phyloP scores from a whole-genome alignment of 1,140 invertebrate genomes.

The Lepidurus arcticus region DNA sequence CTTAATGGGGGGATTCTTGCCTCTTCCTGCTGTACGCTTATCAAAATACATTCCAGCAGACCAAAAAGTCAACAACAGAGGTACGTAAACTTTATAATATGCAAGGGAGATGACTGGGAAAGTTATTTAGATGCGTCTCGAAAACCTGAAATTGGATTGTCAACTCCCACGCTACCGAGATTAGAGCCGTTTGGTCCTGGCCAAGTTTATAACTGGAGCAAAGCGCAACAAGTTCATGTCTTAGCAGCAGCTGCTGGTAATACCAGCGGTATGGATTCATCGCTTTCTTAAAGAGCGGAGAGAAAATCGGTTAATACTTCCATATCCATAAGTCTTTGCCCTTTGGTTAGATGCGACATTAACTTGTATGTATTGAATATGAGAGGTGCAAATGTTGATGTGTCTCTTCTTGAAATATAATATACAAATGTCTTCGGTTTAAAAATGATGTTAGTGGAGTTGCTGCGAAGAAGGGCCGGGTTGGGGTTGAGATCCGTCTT shows the following conservation, averaged over 20 bases:
- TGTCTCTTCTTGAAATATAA: too few species aligned
- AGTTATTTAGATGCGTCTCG: constrained; percentile 32
- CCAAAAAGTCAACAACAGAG: constrained; percentile 41
- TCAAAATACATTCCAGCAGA: constrained; percentile 84
- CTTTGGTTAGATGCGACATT: too few species aligned
- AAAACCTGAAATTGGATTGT: constrained; percentile 42
- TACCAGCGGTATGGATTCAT: neutral
- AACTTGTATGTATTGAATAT: too few species aligned
- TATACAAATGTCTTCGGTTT: neutral
- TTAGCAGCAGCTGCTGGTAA: constrained; percentile 43
- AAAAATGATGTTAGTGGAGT: neutral
- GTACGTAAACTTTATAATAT: neutral
- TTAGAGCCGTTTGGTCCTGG: constrained; percentile 76
- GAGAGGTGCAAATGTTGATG: too few species aligned
- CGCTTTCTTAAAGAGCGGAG: neutral
- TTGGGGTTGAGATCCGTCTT: constrained; percentile 24
- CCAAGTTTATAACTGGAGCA: constrained; percentile 81
- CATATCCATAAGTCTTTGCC: too few species aligned
- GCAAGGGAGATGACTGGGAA: neutral
- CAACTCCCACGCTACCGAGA: constrained; percentile 55
- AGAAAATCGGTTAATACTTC: too few species aligned
- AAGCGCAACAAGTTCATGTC: constrained; percentile 80
- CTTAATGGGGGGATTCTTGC: constrained; percentile 76
- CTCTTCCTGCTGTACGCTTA: constrained; percentile 77
- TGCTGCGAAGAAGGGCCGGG: neutral